A percentile compares a stretch with the other conserved stretches of the same genome.
Conservation (phyloP, 2,797 vertebrate species). For the Cyprinodon diabolis region DNA sequence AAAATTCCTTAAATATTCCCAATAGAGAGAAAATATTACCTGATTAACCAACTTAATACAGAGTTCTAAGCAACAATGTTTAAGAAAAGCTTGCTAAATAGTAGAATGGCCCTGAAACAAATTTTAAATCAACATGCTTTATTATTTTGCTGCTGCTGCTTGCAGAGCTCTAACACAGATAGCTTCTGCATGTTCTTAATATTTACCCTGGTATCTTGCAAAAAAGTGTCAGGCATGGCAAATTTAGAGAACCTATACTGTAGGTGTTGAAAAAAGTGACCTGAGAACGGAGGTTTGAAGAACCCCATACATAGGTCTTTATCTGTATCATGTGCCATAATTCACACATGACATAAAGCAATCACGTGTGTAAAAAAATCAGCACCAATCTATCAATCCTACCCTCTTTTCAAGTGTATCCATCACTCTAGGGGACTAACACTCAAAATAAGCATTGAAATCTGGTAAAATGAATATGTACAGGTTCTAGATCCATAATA, state of each 20-base stretch:
- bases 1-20: conserved; percentile 12
- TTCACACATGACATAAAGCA: background rate
- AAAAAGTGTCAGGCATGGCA: background rate
- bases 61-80: conserved; percentile 80
- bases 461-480: too few relatives aligned
- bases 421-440: background rate
- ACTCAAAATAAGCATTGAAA: too few relatives aligned
- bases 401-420: background rate
- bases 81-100: conserved; percentile 88
- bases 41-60: conserved; percentile 79
- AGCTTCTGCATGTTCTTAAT: background rate
- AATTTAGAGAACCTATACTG: too few relatives aligned
- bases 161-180: background rate
- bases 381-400: background rate
- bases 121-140: background rate
- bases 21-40: conserved; percentile 65
- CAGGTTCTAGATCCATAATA: background rate
- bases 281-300: background rate
- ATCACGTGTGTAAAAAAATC: background rate
- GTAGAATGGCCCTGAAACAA: background rate
- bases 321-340: background rate
- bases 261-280: background rate
- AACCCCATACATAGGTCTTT: background rate
- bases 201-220: background rate
- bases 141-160: background rate